Evolutionary conservation across 2,113 vertebrate species (phyloP).

Genomic region (Cyphomyrus plagiostoma): DNA sequence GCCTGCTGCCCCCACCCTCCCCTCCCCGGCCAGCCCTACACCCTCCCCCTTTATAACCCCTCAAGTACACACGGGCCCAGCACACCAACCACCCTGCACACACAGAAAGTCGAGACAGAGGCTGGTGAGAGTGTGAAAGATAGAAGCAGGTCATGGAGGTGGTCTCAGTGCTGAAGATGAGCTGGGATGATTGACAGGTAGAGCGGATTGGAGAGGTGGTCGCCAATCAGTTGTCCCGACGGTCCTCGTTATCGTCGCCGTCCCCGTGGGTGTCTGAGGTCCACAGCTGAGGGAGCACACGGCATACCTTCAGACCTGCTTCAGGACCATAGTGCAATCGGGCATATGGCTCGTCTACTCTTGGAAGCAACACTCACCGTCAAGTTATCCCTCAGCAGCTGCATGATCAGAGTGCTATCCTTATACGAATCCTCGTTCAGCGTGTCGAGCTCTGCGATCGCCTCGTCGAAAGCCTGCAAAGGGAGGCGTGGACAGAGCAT

Average conservation of each 20-base stretch:
- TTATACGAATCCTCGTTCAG: constrained; percentile 89
- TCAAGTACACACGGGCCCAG: neutral
- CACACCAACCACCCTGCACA: constrained; percentile 24
- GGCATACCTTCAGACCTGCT: neutral
- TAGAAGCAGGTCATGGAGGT: constrained; percentile 34
- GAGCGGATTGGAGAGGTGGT: constrained; percentile 12
- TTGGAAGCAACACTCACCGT: constrained; percentile 52
- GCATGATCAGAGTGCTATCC: constrained; percentile 99
- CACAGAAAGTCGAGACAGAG: constrained; percentile 43
- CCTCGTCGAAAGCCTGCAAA: constrained; percentile 85
- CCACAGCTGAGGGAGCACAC: constrained; percentile 54
- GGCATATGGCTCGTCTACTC: neutral
- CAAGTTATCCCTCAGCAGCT: constrained; percentile 97
- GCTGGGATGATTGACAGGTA: constrained; percentile 30
- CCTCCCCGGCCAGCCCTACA: neutral
- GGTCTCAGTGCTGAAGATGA: constrained; percentile 35
- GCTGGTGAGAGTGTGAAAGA: constrained; percentile 20
- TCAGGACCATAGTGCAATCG: neutral
- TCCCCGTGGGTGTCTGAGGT: constrained; percentile 50
- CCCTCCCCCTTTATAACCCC: neutral
- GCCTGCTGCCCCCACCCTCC: neutral
- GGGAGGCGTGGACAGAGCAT: neutral
- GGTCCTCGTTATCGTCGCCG: constrained; percentile 42
- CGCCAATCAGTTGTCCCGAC: constrained; percentile 41
- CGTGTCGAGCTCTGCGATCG: constrained; percentile 80